Percentiles rank a stretch among this genome's conserved stretches.
phyloP scores from a whole-genome alignment of 2,113 vertebrate genomes.

The Antennarius striatus region DNA sequence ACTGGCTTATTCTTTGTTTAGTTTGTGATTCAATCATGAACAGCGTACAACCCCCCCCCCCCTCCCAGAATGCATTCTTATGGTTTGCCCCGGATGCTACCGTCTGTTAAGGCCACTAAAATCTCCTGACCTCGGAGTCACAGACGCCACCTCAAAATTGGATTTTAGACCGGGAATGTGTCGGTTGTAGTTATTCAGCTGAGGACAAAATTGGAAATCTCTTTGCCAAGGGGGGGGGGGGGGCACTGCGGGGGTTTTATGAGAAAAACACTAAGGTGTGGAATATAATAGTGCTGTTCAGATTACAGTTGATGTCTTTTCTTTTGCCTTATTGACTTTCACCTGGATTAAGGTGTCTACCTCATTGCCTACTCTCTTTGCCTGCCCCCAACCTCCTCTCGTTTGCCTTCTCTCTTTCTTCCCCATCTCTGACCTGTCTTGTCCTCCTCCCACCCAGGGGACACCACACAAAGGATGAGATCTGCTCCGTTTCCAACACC shows the following conservation, averaged over 20 bases:
- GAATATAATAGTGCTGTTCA: slow-evolving; percentile 48
- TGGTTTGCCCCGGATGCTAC: slow-evolving; percentile 45
- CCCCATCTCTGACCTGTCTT: slow-evolving; percentile 45
- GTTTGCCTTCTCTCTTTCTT: slow-evolving; percentile 17
- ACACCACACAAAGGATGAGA: slow-evolving; percentile 99
- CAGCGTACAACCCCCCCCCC: slow-evolving; percentile 1
- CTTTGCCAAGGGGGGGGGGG: slow-evolving; percentile 10
- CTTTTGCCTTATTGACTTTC: slow-evolving; percentile 41
- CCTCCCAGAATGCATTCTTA: slow-evolving; percentile 24
- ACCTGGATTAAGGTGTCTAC: slow-evolving; percentile 42
- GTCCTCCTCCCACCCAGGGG: slow-evolving; percentile 85
- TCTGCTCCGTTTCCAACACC: slow-evolving; percentile 99
- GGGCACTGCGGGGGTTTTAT: slow-evolving; percentile 8
- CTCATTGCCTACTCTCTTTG: slow-evolving; percentile 10
- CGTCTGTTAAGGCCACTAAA: slow-evolving; percentile 54
- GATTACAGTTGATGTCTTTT: slow-evolving; percentile 55
- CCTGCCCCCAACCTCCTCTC: background rate
- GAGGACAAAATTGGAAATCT: slow-evolving; percentile 30
- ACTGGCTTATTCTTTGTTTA: slow-evolving; percentile 60
- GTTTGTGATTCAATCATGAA: slow-evolving; percentile 54
- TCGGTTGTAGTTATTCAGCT: slow-evolving; percentile 20
- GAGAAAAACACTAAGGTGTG: slow-evolving; percentile 18
- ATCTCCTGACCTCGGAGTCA: slow-evolving; percentile 57
- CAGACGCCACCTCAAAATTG: slow-evolving; percentile 40
- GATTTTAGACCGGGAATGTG: slow-evolving; percentile 45